Conservation (phyloP, 1,140 invertebrate genomes). For the Dufourea novaeangliae region DNA sequence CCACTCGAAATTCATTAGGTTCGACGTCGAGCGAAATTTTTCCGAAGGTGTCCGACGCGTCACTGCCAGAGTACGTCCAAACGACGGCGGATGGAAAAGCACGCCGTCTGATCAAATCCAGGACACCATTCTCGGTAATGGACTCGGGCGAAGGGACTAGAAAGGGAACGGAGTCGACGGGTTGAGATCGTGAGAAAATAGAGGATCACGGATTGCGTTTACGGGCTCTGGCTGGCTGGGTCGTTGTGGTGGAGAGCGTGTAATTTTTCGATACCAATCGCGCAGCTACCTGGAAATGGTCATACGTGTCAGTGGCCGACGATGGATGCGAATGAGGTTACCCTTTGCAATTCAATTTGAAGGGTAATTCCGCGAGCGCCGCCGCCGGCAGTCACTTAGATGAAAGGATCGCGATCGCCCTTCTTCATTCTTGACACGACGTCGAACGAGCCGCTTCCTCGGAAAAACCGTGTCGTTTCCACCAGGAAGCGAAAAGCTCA, state of each 20-base stretch:
- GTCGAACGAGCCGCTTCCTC: not conserved
- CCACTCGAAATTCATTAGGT: slow-evolving; percentile 27
- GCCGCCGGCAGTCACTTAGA: slow-evolving; percentile 21
- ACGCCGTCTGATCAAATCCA: slow-evolving; percentile 46
- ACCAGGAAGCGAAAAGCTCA: not conserved
- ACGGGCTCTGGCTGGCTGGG: not conserved
- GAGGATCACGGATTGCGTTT: slow-evolving; percentile 46
- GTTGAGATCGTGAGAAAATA: slow-evolving; percentile 41
- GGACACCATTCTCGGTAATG: slow-evolving; percentile 38
- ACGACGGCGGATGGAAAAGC: not conserved
- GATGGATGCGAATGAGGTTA: slow-evolving; percentile 51
- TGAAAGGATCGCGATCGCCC: slow-evolving; percentile 31
- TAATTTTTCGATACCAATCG: slow-evolving; percentile 52
- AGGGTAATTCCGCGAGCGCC: slow-evolving; percentile 33
- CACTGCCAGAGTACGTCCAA: not conserved
- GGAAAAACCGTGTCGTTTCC: slow-evolving; percentile 15
- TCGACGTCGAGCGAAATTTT: slow-evolving; percentile 16
- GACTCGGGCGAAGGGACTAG: slow-evolving; percentile 42
- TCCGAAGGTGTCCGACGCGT: slow-evolving; percentile 15
- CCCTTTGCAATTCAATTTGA: slow-evolving; percentile 51
- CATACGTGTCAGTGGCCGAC: slow-evolving; percentile 36
- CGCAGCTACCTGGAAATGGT: slow-evolving; percentile 37
- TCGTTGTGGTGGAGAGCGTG: not conserved
- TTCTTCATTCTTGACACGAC: slow-evolving; percentile 35
- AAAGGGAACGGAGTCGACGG: slow-evolving; percentile 10